Base-by-base conservation (phyloP, 2,113 vertebrate species). In the Astatotilapia flaviijosephi region DNA sequence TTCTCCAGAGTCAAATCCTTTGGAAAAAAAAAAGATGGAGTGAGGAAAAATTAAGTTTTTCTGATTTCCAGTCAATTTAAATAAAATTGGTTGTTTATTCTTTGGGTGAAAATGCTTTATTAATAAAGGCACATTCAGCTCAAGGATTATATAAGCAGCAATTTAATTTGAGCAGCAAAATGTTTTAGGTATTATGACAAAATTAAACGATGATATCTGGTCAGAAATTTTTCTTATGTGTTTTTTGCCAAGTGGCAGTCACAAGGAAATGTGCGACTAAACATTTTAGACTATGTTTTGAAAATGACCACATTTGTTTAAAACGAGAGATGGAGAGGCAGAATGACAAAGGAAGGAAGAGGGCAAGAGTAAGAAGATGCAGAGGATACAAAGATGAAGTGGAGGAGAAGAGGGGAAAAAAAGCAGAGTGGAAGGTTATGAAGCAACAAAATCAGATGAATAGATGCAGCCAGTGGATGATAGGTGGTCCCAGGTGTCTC, bases 401-500 rank as follows among this genome's bases (percentile, higher is more conserved):
- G 6, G 33, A 56, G n/a, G 2, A 62, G 15, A 56, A n/a, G 28
- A 26, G 19, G 19, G 19, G 37, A 31, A 82, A 35, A 84, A 47
- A 33, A 85, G 83, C 31, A 26, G 80, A 82, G 28, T 2, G 54
- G 54, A 80, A 86, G 73, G 84, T 77, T 53, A 45, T 17, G 62
- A 58, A 85, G 84, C 73, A 82, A 83, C 70, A 82, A 53, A 84
- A 56, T 82, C 37, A 28, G 88, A 92, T 65, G 79, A 60, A 86
- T 23, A 37, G 86, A 83, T 82, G 80, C 42, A 86, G 88, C 79
- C 49, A 62, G 70, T 19, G 92, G 73, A 90, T 92, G 88, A 91
- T 92, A 94, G 92, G 94, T 94, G 94, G 95, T 95, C 95, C 93
- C 95, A 96, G 95, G 95, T 96, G 96, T 93, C 90, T 90, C 89